Percentiles rank a stretch among this genome's conserved stretches.
Conservation (phyloP, 2,113 vertebrate species). For the Aphelocoma coerulescens region DNA sequence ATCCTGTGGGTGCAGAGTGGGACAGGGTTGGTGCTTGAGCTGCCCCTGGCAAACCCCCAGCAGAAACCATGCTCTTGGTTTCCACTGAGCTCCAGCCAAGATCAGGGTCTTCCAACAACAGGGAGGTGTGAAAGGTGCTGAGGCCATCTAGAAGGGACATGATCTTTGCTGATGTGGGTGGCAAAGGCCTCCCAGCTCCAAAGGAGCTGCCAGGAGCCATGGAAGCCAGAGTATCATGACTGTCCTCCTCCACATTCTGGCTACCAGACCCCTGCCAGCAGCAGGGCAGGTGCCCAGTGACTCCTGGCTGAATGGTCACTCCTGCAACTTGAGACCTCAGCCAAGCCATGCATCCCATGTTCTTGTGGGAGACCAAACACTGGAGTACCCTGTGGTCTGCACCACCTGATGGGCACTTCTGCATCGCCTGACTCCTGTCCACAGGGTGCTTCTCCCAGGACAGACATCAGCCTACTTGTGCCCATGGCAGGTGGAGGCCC, state of each 20-base stretch:
- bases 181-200: neutral
- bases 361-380: neutral
- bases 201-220: neutral
- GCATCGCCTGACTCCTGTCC: rapidly evolving
- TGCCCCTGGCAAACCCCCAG: rapidly evolving
- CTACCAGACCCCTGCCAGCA: neutral
- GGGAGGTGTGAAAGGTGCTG: neutral
- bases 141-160: neutral
- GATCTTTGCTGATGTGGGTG: neutral
- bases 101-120: rapidly evolving
- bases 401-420: neutral
- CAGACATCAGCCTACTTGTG: neutral
- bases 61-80: neutral
- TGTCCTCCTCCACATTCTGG: rapidly evolving
- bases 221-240: neutral
- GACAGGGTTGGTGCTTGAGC: neutral
- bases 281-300: neutral
- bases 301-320: neutral
- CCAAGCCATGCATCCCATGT: rapidly evolving
- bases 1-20: rapidly evolving
- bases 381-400: neutral
- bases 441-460: neutral
- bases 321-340: neutral
- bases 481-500: neutral
- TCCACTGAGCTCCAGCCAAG: neutral